Evolutionary conservation across 2,888 invertebrate species (phyloP), one percentile per base, ranked within the genome.

Genomic region (Ditula angustiorana): DNA sequence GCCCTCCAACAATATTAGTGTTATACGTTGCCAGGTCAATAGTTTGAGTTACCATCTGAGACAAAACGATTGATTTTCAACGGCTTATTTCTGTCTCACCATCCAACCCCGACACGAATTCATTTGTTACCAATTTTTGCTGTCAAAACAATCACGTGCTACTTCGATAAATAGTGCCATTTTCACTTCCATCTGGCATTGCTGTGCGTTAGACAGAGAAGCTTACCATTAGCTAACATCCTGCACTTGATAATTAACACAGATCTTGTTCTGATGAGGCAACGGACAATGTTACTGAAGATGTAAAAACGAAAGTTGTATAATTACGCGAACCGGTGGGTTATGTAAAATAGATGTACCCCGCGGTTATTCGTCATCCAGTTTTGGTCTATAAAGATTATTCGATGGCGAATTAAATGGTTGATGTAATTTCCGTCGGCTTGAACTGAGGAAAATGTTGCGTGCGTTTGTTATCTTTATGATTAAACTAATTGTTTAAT

Each of bases 231-330:
- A 69, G 60, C 67, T 69, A 77, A 76, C 71, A 70, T 72, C 72
- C 73, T 69, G 71, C 63, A 61, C 58, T 53, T 46, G 53, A 67
- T 70, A 69, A 71, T 70, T 64, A 69, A 69, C 66, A 68, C 35
- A 55, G 56, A 69, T 67, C 35, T 46, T 24, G 13, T 33, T 28
- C 28, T 19, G 28, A 49, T 60, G 50, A 41, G 50, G 55, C 35
- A 47, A 33, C 28, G 11, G 35, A 62, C 47, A 61, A 49, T 57
- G 44, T 50, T 50, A 33, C 59, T 64, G 64, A 64, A 64, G 64
- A 64, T 61, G 72, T 72, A 75, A 78, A 85, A 86, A 82, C 68
- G 85, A 86, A 87, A 85, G 87, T 86, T 82, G 85, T 74, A 77
- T 82, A 82, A 85, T 86, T 85, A 82, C 77, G 61, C 50, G 74